phyloP scores from a whole-genome alignment of 1,140 invertebrate species.

The Conus ventricosus region DNA sequence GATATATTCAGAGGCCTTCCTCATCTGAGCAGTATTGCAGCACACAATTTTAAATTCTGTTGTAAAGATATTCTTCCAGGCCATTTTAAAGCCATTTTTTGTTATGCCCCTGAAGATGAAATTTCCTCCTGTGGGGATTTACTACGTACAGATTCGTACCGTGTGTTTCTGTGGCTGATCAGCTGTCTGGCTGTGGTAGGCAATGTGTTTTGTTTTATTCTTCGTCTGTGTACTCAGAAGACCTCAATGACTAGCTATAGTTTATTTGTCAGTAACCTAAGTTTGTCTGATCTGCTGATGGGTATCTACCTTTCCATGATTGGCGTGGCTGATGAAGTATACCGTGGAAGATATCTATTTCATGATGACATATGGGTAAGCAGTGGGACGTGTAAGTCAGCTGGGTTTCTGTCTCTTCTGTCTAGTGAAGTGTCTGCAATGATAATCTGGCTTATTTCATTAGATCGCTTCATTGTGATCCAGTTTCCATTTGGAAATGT shows the following conservation, averaged over 20 bases:
- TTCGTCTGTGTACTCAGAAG: too few relatives aligned
- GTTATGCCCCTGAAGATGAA: not conserved
- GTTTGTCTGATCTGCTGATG: not conserved
- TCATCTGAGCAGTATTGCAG: not conserved
- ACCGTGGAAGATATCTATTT: not conserved
- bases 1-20: not conserved
- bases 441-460: too few relatives aligned
- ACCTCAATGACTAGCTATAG: not conserved
- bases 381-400: not conserved
- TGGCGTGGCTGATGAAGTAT: not conserved
- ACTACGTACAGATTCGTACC: not conserved
- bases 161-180: not conserved
- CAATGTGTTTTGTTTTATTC: not conserved
- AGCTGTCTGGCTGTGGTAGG: not conserved
- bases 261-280: not conserved
- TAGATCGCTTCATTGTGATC: too few relatives aligned
- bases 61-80: not conserved
- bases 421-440: too few relatives aligned
- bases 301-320: conserved; percentile 2
- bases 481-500: too few relatives aligned
- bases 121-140: not conserved
- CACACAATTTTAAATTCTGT: not conserved
- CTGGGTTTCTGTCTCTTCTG: not conserved
- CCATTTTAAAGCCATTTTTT: not conserved
- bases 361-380: not conserved